Conservation (phyloP, 2,888 invertebrate species). For the Matsumyia berberina region DNA sequence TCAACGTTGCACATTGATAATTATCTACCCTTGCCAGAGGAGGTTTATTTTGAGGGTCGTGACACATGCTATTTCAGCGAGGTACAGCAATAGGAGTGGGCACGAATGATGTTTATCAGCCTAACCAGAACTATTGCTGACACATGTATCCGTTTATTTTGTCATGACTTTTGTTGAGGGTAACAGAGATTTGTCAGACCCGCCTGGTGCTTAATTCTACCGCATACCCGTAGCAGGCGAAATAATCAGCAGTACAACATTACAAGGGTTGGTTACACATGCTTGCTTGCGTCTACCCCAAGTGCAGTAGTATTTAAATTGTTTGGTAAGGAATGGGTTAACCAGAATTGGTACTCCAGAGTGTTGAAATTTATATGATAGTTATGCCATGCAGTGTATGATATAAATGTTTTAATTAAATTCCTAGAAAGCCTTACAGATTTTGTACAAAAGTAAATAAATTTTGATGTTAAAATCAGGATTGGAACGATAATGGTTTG, state of each 20-base stretch:
- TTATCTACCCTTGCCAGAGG: conserved; percentile 79
- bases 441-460: too few relatives aligned
- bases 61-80: conserved; percentile 77
- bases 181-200: conserved; percentile 64
- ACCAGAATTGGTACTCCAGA: conserved; percentile 35
- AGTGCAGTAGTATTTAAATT: conserved; percentile 11
- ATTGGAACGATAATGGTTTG: too few relatives aligned
- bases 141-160: conserved; percentile 85
- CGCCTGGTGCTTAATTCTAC: conserved; percentile 65
- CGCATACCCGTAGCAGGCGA: conserved; percentile 45
- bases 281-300: conserved; percentile 7
- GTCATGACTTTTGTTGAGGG: conserved; percentile 81
- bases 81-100: conserved; percentile 67
- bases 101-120: conserved; percentile 82
- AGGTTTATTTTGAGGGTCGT: conserved; percentile 63
- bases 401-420: neutral
- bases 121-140: conserved; percentile 84
- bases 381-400: too few relatives aligned
- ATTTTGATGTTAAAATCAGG: too few relatives aligned
- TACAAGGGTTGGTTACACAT: conserved; percentile 55
- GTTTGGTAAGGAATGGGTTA: conserved; percentile 22
- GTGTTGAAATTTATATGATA: neutral
- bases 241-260: conserved; percentile 61
- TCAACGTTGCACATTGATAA: conserved; percentile 82
- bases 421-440: too few relatives aligned